phyloP scores from a whole-genome alignment of 1,140 invertebrate species.

The Drosophila orena region DNA sequence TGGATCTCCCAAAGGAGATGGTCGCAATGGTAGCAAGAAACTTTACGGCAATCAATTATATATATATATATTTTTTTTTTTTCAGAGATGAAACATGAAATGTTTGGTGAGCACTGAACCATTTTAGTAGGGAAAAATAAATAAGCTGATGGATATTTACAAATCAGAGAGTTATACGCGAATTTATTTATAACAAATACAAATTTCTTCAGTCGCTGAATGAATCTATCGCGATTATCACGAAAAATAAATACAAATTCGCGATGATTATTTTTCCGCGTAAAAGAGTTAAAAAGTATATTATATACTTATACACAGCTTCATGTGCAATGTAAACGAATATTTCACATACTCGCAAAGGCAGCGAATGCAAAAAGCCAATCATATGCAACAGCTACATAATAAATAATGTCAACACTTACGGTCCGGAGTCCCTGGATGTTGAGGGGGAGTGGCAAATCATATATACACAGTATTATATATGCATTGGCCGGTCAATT shows the following conservation, averaged over 20 bases:
- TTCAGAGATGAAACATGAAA: too few species aligned
- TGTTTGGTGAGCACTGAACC: too few species aligned
- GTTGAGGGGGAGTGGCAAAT: slow-evolving; percentile 62
- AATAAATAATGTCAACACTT: slow-evolving; percentile 82
- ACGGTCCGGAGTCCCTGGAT: slow-evolving; percentile 33
- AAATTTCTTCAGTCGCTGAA: too few species aligned
- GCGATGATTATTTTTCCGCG: slow-evolving; percentile 14
- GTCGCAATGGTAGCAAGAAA: neutral
- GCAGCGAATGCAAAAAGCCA: slow-evolving; percentile 40
- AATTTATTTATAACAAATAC: too few species aligned
- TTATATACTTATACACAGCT: slow-evolving; percentile 14
- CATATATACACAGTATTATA: slow-evolving; percentile 73
- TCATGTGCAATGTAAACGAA: slow-evolving; percentile 5
- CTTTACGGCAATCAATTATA: neutral
- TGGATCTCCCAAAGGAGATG: slow-evolving; percentile 9
- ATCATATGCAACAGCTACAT: slow-evolving; percentile 60
- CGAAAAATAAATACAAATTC: slow-evolving; percentile 17
- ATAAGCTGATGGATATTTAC: neutral
- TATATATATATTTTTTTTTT: too few species aligned
- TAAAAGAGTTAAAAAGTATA: slow-evolving; percentile 30
- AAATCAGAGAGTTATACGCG: too few species aligned
- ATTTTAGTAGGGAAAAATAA: neutral
- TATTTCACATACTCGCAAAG: slow-evolving; percentile 26
- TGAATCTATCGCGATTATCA: too few species aligned
- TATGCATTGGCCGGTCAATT: slow-evolving; percentile 80